A percentile compares a stretch with the other conserved stretches of the same genome.
These are phyloP conservation scores for Amblyjoppa proteus DNA, from an alignment of 2,888 invertebrate species.

Conservation along the genomic window DNA sequence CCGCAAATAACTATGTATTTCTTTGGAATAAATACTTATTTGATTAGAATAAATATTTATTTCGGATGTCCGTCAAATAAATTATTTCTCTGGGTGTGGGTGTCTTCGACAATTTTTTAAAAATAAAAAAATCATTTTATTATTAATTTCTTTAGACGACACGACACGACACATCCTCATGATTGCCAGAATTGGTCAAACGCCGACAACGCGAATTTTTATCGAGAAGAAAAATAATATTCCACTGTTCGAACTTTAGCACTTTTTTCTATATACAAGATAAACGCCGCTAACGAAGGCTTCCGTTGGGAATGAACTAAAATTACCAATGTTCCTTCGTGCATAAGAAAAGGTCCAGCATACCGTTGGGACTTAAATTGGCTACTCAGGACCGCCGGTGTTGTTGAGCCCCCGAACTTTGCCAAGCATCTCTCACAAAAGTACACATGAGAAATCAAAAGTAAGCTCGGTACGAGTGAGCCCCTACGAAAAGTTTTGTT, in stretches of 20 bases:
- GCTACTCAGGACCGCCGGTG: background rate
- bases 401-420: background rate
- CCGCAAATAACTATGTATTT: no score
- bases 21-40: no score
- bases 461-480: background rate
- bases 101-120: background rate
- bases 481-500: slow-evolving; percentile 8
- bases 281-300: background rate
- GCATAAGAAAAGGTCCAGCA: background rate
- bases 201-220: background rate
- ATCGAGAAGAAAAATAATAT: background rate
- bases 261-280: background rate
- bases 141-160: background rate
- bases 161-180: background rate
- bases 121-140: no score
- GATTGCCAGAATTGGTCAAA: background rate
- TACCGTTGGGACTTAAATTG: background rate
- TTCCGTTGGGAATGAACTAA: background rate
- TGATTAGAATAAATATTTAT: no score
- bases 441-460: slow-evolving; percentile 1
- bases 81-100: background rate
- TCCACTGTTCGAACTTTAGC: background rate
- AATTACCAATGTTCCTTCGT: no score
- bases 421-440: background rate
- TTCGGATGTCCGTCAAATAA: no score